Conservation (phyloP, 2,113 vertebrate species). For the Menidia beryllina region DNA sequence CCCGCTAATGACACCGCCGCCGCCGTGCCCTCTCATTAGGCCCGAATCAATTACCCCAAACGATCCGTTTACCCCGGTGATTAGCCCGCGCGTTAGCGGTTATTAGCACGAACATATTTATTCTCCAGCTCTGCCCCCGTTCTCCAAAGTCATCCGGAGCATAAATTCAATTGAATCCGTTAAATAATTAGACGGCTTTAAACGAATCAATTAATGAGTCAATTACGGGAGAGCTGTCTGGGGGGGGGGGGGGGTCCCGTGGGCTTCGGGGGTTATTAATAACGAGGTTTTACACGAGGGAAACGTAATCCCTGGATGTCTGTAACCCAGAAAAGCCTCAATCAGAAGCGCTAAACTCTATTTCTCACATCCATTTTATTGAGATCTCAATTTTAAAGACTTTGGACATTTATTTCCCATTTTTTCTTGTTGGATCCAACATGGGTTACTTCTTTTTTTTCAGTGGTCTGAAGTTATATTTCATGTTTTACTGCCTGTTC, state of each 20-base stretch:
- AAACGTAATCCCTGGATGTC: slow-evolving; percentile 57
- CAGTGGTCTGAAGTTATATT: too few species aligned
- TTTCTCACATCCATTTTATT: too few species aligned
- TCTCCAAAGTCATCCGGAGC: slow-evolving; percentile 42
- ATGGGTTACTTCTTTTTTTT: too few species aligned
- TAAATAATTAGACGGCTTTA: slow-evolving; percentile 74
- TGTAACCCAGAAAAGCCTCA: slow-evolving; percentile 68
- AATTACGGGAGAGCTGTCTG: slow-evolving; percentile 55
- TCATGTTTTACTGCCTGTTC: too few species aligned
- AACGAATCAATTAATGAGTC: slow-evolving; percentile 75
- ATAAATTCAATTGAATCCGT: slow-evolving; percentile 77
- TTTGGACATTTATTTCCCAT: too few species aligned
- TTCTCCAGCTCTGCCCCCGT: slow-evolving; percentile 43
- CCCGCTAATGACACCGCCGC: slow-evolving; percentile 43
- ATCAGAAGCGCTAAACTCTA: too few species aligned
- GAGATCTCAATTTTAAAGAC: too few species aligned
- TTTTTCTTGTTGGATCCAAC: too few species aligned
- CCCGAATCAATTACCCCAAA: slow-evolving; percentile 75
- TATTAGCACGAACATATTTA: slow-evolving; percentile 69
- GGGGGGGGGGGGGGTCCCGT: slow-evolving; percentile 8
- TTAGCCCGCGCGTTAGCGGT: slow-evolving; percentile 65
- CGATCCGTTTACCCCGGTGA: slow-evolving; percentile 73
- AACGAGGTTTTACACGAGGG: slow-evolving; percentile 58
- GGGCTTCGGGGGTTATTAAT: slow-evolving; percentile 67
- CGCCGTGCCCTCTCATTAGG: slow-evolving; percentile 65